Evolutionary conservation across 2,113 vertebrate genomes (phyloP), one percentile per base, ranked within the genome.

Genomic region (Paracanthobrama guichenoti): DNA sequence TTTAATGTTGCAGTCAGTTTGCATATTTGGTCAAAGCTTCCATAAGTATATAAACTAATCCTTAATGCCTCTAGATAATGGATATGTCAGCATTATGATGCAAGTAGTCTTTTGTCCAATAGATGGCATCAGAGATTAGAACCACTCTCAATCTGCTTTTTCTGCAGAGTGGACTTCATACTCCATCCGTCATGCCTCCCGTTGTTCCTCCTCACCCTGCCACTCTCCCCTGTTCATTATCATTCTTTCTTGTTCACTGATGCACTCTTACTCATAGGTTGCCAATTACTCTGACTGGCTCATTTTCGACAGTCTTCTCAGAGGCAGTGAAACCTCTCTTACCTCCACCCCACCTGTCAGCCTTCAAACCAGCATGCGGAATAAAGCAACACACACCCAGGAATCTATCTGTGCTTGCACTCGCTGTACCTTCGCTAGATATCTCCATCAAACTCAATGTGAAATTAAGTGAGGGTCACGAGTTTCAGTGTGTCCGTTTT

Each of bases 91-190:
- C 31, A 3, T 55, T 79, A 18, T 84, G 9, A 73, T 90, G 86
- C 86, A 59, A 28, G 22, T 26, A 79, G 20, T 60, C 20, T 50
- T 81, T 89, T 88, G 86, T 86, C 92, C 92, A 92, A 90, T 91
- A 94, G 92, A 88, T 90, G 92, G 90, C 90, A 89, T 90, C 89
- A 84, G 87, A 88, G 90, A 88, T 91, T 81, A 90, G n/a, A 22
- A 18, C 8, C 18, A 26, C 46, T 67, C 20, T 26, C 74, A 6
- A 50, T 31, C 16, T 42, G 22, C 46, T 12, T 0, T 64, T 3
- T 3, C 64, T 39, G 71, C 5, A 31, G 24, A 18, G 81, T 81
- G 53, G 28, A 28, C 73, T 64, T 48, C 53, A 53, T 7, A 76
- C 82, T 22, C 71, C 59, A 28, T 60, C 79, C 44, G 74, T 71